phyloP scores from a whole-genome alignment of 2,797 vertebrate genomes.

The Parauchenoglanis punctatus region DNA sequence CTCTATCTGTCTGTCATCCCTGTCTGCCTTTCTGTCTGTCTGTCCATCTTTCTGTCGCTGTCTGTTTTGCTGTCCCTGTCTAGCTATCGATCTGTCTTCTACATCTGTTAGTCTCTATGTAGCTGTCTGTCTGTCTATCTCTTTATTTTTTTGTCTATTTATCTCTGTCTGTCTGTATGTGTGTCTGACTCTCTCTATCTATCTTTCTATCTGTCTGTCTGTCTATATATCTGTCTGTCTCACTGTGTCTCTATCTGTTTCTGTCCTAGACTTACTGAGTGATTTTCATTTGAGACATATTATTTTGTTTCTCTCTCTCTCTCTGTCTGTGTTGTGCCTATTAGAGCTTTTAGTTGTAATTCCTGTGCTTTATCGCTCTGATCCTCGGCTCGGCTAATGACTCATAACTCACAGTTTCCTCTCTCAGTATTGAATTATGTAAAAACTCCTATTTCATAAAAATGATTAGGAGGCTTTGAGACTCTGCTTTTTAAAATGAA shows the following conservation, averaged over 20 bases:
- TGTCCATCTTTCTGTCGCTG: background rate
- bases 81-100: background rate
- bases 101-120: background rate
- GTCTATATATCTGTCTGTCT: background rate
- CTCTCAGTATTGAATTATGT: background rate
- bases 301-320: background rate
- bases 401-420: background rate
- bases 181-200: background rate
- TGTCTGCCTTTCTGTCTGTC: background rate
- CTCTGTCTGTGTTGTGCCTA: background rate
- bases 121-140: background rate
- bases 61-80: background rate
- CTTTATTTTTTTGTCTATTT: background rate
- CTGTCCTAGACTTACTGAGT: background rate
- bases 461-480: background rate
- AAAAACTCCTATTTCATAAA: background rate
- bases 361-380: background rate
- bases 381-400: too few relatives aligned
- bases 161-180: background rate
- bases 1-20: too few relatives aligned
- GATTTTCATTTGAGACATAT: background rate
- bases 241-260: background rate
- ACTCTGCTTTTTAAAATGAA: background rate
- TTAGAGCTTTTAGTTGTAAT: background rate
- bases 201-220: background rate